Base-by-base conservation (phyloP, 1,140 invertebrate genomes). In the Leptinotarsa defecta region DNA sequence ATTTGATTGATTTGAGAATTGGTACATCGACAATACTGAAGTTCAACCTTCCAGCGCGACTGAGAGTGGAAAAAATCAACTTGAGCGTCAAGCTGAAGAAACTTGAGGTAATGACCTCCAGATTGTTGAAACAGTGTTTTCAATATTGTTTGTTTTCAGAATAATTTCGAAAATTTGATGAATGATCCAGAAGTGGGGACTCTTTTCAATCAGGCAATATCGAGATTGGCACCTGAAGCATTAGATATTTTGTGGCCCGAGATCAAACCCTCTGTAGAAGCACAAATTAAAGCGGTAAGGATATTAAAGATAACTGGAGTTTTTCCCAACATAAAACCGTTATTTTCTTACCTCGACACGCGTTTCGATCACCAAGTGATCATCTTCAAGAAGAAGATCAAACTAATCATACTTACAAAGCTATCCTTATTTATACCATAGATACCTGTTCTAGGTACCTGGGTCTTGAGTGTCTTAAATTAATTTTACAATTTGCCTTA, bases 201-300 rank as follows among this genome's bases (percentile, higher is more conserved):
- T 13, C 70, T 85, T 65, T 82, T 84, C 65, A 86, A 86, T 74
- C 83, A 81, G 71, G 83, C 82, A 3, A 84, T 86, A 67, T 82
- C 83, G 13, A 71, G 76, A 62, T 70, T 86, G 62, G 83, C 83
- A 11, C 84, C 85, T 34, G 82, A 84, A 78, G 85, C 82, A 19
- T 71, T 86, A 24, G 81, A 84, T 69, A 83, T 82, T n/a, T 74
- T 86, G 8, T 86, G 85, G 85, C 84, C 84, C 4, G 84, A 84
- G 67, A 78, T 86, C 3, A 83, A 83, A 72, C 76, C 78, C 27
- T 80, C 82, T 6, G 78, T 86, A 11, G 78, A 83, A 27, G 79
- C 82, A 76, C 80, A 83, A 80, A 76, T 85, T n/a, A 82, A 78
- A 75, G 74, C 78, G 63, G 84, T 85, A 80, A 76, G 78, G 57